These are phyloP conservation scores for Catostomus latipinnis DNA, from an alignment of 2,797 vertebrate species.

Conservation along the genomic window DNA sequence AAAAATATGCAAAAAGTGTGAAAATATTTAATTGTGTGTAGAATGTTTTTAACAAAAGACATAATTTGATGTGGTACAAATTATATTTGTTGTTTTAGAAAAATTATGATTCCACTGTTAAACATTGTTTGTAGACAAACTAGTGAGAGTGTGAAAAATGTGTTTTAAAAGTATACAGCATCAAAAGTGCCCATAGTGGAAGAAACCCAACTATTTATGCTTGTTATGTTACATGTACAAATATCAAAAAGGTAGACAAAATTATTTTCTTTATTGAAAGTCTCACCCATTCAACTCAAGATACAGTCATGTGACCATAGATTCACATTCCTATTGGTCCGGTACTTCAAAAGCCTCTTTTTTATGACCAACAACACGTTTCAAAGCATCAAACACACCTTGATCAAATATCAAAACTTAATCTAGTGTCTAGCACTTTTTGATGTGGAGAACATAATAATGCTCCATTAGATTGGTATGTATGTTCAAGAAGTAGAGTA, in stretches of 20 bases:
- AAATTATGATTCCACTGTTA: too few species aligned
- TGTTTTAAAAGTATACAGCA: too few species aligned
- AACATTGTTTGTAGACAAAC: too few species aligned
- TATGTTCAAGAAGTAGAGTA: conserved; percentile 21
- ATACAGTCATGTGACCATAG: conserved; percentile 58
- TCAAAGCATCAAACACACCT: conserved; percentile 79
- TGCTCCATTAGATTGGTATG: conserved; percentile 59
- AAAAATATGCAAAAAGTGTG: too few species aligned
- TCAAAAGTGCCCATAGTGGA: too few species aligned
- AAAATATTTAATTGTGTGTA: too few species aligned
- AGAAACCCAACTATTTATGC: background rate
- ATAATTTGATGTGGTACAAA: too few species aligned
- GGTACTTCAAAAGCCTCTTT: conserved; percentile 74
- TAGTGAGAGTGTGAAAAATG: too few species aligned
- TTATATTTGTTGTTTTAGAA: too few species aligned
- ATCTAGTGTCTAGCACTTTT: conserved; percentile 74
- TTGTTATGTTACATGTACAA: background rate
- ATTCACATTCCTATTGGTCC: conserved; percentile 57
- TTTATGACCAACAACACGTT: conserved; percentile 58
- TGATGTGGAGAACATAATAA: conserved; percentile 78
- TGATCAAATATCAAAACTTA: conserved; percentile 82
- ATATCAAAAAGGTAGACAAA: background rate
- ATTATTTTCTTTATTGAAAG: background rate
- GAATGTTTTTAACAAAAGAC: too few species aligned
- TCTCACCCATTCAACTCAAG: conserved; percentile 33